Conservation (phyloP, 2,888 invertebrate genomes). For the Leptogaster cylindrica region DNA sequence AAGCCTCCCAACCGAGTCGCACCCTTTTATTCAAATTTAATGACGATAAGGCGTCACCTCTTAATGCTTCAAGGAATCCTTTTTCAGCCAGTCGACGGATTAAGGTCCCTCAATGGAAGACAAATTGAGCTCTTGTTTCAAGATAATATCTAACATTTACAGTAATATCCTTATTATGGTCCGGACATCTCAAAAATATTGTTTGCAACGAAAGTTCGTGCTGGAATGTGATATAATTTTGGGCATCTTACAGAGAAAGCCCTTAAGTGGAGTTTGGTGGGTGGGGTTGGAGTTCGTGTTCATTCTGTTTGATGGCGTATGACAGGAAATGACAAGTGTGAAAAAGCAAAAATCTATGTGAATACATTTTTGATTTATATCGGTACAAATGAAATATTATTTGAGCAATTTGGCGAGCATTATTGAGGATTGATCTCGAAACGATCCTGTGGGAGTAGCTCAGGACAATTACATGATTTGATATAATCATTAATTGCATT, state of each 20-base stretch:
- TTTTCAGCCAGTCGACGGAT: background rate
- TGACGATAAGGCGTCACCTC: conserved; percentile 28
- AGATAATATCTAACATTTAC: conserved; percentile 21
- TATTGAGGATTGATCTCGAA: too few species aligned
- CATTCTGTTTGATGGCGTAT: conserved; percentile 19
- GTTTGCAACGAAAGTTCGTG: conserved; percentile 16
- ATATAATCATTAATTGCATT: too few species aligned
- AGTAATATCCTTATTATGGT: conserved; percentile 27
- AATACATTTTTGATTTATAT: too few species aligned
- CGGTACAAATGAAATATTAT: too few species aligned
- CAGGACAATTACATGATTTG: too few species aligned
- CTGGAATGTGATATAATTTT: background rate
- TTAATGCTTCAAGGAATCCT: conserved; percentile 22
- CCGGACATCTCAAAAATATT: conserved; percentile 23
- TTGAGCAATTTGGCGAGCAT: too few species aligned
- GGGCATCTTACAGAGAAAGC: background rate
- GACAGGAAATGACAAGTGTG: conserved; percentile 2
- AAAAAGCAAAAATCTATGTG: too few species aligned
- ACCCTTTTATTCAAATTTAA: conserved; percentile 33
- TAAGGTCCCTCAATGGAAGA: conserved; percentile 13
- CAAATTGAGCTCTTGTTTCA: conserved; percentile 33
- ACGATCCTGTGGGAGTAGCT: too few species aligned
- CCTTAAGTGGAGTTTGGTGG: conserved; percentile 3
- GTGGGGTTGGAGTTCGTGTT: conserved; percentile 8
- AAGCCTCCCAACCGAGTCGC: background rate